Conservation (phyloP, 2,113 vertebrate species). For the Eptesicus fuscus region DNA sequence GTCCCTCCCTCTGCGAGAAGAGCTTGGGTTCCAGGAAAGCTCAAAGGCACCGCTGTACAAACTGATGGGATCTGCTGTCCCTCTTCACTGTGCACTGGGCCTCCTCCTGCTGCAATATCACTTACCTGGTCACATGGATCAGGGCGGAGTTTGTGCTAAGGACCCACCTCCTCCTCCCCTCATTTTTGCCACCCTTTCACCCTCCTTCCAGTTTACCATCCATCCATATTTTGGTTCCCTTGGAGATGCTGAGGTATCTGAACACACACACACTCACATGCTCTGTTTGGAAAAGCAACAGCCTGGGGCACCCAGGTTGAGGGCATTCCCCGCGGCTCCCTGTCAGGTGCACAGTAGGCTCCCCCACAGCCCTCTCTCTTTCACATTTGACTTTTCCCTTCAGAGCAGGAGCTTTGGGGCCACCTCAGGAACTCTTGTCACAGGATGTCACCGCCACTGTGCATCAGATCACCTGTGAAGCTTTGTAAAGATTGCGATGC, state of each 20-base stretch:
- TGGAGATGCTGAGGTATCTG: neutral
- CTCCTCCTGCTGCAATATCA: neutral
- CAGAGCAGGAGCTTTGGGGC: fast-evolving
- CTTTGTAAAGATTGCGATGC: too few relatives aligned
- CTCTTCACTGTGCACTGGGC: neutral
- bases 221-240: too few relatives aligned
- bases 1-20: neutral
- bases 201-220: too few relatives aligned
- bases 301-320: neutral
- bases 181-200: too few relatives aligned
- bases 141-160: neutral
- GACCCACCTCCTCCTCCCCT: too few relatives aligned
- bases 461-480: too few relatives aligned
- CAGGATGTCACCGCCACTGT: too few relatives aligned
- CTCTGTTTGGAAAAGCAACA: neutral
- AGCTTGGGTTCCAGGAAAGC: neutral
- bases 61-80: neutral
- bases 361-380: neutral
- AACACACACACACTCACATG: neutral
- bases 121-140: neutral
- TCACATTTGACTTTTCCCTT: neutral
- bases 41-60: neutral
- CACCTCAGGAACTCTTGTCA: too few relatives aligned
- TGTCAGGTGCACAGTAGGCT: too few relatives aligned
- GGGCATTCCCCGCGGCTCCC: neutral